Conservation (phyloP, 2,797 vertebrate species). For the Meriones psammophilus region DNA sequence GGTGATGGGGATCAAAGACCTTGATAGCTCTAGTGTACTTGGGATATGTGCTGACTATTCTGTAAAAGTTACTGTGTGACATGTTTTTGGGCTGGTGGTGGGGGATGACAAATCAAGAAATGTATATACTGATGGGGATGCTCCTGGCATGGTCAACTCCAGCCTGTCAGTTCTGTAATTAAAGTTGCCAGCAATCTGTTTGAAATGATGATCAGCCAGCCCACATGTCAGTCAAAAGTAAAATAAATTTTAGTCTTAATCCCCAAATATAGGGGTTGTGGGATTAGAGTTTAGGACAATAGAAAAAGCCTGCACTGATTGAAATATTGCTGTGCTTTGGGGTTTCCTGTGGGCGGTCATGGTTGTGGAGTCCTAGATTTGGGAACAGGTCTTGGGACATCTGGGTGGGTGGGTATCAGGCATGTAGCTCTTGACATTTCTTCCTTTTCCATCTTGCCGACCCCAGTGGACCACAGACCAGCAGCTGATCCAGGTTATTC, state of each 20-base stretch:
- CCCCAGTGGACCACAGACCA: slow-evolving; percentile 96
- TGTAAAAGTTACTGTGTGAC: slow-evolving; percentile 48
- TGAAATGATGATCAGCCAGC: slow-evolving; percentile 52
- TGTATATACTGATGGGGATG: neutral
- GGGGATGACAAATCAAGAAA: slow-evolving; percentile 30
- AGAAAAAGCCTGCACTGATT: slow-evolving; percentile 51
- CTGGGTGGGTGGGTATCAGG: neutral
- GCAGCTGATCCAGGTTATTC: slow-evolving; percentile 92
- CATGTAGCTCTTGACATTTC: slow-evolving; percentile 73
- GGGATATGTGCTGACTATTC: slow-evolving; percentile 65
- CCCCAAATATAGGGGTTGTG: neutral
- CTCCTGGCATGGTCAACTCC: slow-evolving; percentile 31
- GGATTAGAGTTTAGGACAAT: neutral
- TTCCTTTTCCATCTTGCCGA: slow-evolving; percentile 78
- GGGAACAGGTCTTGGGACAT: slow-evolving; percentile 16
- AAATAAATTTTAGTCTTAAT: slow-evolving; percentile 39
- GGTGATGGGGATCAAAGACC: slow-evolving; percentile 78
- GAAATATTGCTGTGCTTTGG: slow-evolving; percentile 42
- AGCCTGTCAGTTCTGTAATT: neutral
- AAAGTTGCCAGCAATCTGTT: slow-evolving; percentile 48
- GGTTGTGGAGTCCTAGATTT: slow-evolving; percentile 57
- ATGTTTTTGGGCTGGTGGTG: slow-evolving; percentile 55
- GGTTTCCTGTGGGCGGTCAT: slow-evolving; percentile 54
- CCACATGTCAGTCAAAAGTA: slow-evolving; percentile 59
- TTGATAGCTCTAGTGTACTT: slow-evolving; percentile 68